A percentile compares a stretch with the other conserved stretches of the same genome.
Conservation (phyloP, 2,888 invertebrate species). For the Willowsia nigromaculata region DNA sequence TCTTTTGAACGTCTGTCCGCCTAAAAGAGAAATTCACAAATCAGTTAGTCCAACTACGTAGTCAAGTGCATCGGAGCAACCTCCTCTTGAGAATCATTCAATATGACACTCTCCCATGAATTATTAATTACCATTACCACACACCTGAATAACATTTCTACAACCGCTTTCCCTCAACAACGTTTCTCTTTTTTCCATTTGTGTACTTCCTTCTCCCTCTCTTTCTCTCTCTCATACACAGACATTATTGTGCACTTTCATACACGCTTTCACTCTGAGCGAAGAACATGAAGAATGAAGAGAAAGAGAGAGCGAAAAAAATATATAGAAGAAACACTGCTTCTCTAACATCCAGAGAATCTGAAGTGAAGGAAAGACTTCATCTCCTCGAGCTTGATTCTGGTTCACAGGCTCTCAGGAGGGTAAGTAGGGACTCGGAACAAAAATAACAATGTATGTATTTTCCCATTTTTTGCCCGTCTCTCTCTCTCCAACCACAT, state of each 20-base stretch:
- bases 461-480: background rate
- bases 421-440: constrained; percentile 4
- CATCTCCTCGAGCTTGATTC: constrained; percentile 21
- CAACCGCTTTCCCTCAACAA: background rate
- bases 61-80: constrained; percentile 60
- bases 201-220: background rate
- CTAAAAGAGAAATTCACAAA: constrained; percentile 47
- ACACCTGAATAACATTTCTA: constrained; percentile 72
- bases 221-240: background rate
- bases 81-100: constrained; percentile 64
- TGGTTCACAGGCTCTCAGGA: constrained; percentile 25
- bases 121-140: constrained; percentile 74
- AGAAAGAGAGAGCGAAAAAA: background rate
- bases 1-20: constrained; percentile 26
- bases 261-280: background rate
- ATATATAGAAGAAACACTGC: background rate
- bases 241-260: background rate
- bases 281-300: no score
- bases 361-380: background rate
- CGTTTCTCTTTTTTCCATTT: constrained; percentile 28
- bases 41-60: constrained; percentile 43
- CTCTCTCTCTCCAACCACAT: constrained; percentile 7
- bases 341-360: background rate
- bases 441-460: constrained; percentile 15
- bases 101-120: constrained; percentile 75